Conservation (phyloP, 2,113 vertebrate species). For the Silurus glanis region DNA sequence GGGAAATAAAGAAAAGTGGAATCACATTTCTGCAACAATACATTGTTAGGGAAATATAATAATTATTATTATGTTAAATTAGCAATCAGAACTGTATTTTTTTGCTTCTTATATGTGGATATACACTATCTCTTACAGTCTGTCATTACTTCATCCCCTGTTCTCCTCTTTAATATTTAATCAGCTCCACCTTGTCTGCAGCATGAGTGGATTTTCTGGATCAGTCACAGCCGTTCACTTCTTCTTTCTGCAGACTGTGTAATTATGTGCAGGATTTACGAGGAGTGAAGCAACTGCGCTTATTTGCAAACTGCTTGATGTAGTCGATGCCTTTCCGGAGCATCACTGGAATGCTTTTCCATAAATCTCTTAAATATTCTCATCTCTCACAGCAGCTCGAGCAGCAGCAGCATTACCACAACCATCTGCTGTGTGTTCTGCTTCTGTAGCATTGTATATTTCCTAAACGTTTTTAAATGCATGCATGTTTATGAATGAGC, state of each 20-base stretch:
- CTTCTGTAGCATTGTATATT: not conserved
- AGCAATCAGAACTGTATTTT: not conserved
- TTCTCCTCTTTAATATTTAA: slow-evolving; percentile 88
- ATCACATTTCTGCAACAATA: not conserved
- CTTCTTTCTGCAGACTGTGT: slow-evolving; percentile 74
- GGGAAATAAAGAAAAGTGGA: not conserved
- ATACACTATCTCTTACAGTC: slow-evolving; percentile 13
- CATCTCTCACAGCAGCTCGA: slow-evolving; percentile 7
- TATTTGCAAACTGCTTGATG: slow-evolving; percentile 74
- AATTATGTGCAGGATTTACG: slow-evolving; percentile 85
- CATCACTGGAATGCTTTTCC: not conserved
- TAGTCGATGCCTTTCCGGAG: slow-evolving; percentile 68
- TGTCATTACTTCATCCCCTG: slow-evolving; percentile 61
- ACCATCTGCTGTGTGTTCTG: not conserved
- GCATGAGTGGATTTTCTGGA: slow-evolving; percentile 81
- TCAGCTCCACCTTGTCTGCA: slow-evolving; percentile 82
- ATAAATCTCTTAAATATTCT: slow-evolving; percentile 26
- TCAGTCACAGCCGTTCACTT: slow-evolving; percentile 82
- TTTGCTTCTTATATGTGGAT: slow-evolving; percentile 6
- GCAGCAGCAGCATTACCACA: not conserved
- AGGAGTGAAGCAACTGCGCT: slow-evolving; percentile 72
- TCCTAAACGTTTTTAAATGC: not conserved
- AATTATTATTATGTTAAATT: not conserved
- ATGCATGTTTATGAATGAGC: not conserved
- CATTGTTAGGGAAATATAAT: not conserved